Percentiles rank a stretch among this genome's conserved stretches.
phyloP scores from a whole-genome alignment of 1,140 invertebrate genomes.

The Achatina immaculata region DNA sequence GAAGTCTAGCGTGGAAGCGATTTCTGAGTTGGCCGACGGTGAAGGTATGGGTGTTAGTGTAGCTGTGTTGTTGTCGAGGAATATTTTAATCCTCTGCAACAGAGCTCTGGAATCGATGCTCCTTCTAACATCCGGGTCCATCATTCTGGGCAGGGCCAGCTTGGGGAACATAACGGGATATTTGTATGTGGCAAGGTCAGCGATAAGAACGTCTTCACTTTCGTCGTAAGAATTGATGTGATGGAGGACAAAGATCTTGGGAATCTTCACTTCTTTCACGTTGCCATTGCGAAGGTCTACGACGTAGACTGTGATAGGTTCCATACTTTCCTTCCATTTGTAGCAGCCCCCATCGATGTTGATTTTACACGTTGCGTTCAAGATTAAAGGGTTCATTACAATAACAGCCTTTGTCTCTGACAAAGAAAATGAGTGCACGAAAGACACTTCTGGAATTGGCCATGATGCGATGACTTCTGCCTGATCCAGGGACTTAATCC shows the following conservation, averaged over 20 bases:
- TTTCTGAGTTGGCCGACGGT: background rate
- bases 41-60: background rate
- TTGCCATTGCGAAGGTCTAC: background rate
- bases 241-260: background rate
- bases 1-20: background rate
- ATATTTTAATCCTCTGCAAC: background rate
- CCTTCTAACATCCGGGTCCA: background rate
- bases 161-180: background rate
- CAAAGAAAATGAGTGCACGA: background rate
- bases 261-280: background rate
- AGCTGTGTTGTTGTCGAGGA: background rate
- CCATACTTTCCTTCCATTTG: background rate
- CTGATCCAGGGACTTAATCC: background rate
- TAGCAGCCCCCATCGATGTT: background rate
- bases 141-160: background rate
- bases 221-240: background rate
- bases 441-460: background rate
- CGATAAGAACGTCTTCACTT: background rate
- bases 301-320: background rate
- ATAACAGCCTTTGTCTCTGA: background rate
- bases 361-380: background rate
- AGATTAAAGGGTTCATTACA: background rate
- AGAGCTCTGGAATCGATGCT: background rate
- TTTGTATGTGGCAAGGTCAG: background rate
- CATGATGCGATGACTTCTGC: background rate